phyloP scores from a whole-genome alignment of 2,113 vertebrate genomes.

The Ia io region DNA sequence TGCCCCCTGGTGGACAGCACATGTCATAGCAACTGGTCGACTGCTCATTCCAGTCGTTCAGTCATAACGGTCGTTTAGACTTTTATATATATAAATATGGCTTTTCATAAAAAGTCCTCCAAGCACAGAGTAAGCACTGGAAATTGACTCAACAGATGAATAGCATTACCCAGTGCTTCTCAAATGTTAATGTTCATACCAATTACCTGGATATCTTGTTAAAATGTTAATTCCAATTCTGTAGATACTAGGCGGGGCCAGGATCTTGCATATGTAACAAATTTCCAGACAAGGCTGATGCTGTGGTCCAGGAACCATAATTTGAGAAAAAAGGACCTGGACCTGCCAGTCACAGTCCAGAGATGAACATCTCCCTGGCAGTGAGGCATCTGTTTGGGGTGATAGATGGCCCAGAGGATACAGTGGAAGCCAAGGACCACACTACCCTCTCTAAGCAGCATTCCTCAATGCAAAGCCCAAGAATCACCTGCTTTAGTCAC shows the following conservation, averaged over 20 bases:
- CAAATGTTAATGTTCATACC: conserved; percentile 7
- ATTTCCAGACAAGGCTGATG: neutral
- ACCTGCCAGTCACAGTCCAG: neutral
- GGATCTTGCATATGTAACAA: conserved; percentile 22
- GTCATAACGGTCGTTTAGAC: too few relatives aligned
- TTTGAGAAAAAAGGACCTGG: conserved; percentile 3
- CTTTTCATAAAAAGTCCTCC: conserved; percentile 32
- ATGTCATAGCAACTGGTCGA: too few relatives aligned
- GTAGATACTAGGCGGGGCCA: neutral
- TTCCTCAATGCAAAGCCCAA: neutral
- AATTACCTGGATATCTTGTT: conserved; percentile 4
- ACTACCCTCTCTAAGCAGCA: neutral
- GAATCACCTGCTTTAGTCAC: neutral
- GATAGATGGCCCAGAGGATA: neutral
- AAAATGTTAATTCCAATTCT: conserved; percentile 6
- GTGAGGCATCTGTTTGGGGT: neutral
- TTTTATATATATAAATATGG: neutral
- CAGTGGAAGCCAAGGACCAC: neutral
- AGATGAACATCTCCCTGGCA: neutral
- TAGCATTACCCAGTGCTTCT: neutral
- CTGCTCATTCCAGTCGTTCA: too few relatives aligned
- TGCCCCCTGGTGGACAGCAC: too few relatives aligned
- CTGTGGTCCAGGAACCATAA: neutral
- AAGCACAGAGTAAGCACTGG: neutral
- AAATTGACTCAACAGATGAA: neutral